Base-by-base conservation (phyloP, 2,113 vertebrate genomes). In the Cheirogaleus medius region DNA sequence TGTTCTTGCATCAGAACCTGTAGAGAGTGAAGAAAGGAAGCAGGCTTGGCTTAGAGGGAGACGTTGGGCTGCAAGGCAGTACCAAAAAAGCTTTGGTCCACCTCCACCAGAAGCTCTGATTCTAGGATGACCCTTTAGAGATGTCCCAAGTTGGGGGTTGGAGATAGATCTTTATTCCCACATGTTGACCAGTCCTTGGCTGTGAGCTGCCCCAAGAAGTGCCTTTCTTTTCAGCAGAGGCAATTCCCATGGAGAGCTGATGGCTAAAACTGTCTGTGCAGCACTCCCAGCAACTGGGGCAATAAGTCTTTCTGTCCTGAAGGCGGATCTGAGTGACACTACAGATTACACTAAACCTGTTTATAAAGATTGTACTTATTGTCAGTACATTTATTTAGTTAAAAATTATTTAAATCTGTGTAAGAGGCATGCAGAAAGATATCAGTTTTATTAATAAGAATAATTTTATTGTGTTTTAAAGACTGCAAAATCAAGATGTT, bases 391-490 rank as follows among this genome's bases (percentile, higher is more conserved):
- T 71, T 84, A 6, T 78, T 95, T 83, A 52, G 34, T 60, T 87
- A 88, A 74, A 60, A 2, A 27, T 63, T 74, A 78, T 42, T 47
- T 74, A 73, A 63, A 60, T 63, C 76, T 77, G 37, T 0, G 4
- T 49, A 91, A 63, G 54, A 87, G 49, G 94, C 27, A 60, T 80
- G 49, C 34, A 78, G 52, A 92, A 54, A 69, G 27, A 85, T 18
- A 58, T 69, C 20, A 10, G 0, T 82, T 91, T 86, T 95, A 42
- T 44, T 52, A 66, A 78, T 29, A 66, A 49, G 71, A 52, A 11
- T 47, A 87, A 54, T 60, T 44, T 68, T 39, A 18, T 52, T 86
- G 14, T 76, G 15, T 78, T 92, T 91, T 77, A 56, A 91, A 87
- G 20, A 73, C 15, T 52, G 34, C 47, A 92, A 68, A 39, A 23